Evolutionary conservation across 1,140 invertebrate genomes (phyloP).

Genomic region (Chrysomallon squamiferum): DNA sequence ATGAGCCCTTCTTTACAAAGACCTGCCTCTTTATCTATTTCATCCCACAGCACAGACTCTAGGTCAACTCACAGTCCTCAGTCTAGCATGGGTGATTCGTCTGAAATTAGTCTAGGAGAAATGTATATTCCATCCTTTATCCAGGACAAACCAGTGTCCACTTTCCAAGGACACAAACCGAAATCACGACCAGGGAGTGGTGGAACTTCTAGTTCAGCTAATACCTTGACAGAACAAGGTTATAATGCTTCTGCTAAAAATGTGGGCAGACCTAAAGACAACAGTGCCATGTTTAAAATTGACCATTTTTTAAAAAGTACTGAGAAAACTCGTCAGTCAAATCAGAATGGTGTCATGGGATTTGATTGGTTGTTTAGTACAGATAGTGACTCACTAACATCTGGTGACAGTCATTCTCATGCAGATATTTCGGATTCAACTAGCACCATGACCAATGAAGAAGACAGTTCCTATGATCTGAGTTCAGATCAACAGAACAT

Average conservation of each 20-base stretch:
- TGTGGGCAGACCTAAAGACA: not conserved
- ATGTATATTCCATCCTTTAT: slow-evolving; percentile 1
- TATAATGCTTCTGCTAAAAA: not conserved
- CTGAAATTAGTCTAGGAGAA: slow-evolving; percentile 24
- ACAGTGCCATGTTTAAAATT: slow-evolving; percentile 10
- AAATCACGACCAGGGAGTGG: slow-evolving; percentile 13
- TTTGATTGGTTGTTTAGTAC: slow-evolving; percentile 60
- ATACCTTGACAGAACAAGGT: slow-evolving; percentile 23
- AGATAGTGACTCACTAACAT: slow-evolving; percentile 55
- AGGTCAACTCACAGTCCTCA: slow-evolving; percentile 14
- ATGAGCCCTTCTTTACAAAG: not conserved
- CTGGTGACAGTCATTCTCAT: slow-evolving; percentile 34
- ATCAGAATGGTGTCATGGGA: slow-evolving; percentile 54
- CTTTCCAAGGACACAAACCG: not conserved
- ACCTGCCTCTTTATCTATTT: slow-evolving; percentile 5
- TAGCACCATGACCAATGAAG: slow-evolving; percentile 47
- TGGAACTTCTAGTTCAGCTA: slow-evolving; percentile 18
- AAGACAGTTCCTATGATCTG: slow-evolving; percentile 30
- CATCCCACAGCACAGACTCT: slow-evolving; percentile 1
- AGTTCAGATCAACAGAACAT: slow-evolving; percentile 18
- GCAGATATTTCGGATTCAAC: slow-evolving; percentile 37
- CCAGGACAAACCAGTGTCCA: not conserved
- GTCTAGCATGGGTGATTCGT: slow-evolving; percentile 21
- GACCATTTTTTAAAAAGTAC: not conserved
- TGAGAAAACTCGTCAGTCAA: slow-evolving; percentile 21